A percentile compares a stretch with the other conserved stretches of the same genome.
Conservation (phyloP, 1,140 invertebrate species). For the Pararge aegeria region DNA sequence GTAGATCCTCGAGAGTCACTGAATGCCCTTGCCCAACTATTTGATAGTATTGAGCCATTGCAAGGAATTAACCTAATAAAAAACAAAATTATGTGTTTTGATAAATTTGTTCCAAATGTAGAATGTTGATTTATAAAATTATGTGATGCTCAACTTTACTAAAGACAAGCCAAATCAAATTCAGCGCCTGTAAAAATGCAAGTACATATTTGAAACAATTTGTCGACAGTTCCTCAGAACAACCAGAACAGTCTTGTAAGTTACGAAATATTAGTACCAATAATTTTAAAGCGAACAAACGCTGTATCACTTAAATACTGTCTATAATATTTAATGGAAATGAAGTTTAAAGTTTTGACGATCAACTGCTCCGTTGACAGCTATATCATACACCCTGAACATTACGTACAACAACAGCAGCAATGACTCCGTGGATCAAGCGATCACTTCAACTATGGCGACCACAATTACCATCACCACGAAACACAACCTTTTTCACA, state of each 20-base stretch:
- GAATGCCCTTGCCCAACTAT: constrained; percentile 74
- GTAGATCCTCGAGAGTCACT: constrained; percentile 68
- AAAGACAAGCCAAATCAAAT: no score
- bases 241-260: not conserved
- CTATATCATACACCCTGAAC: constrained; percentile 59
- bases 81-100: not conserved
- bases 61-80: constrained; percentile 63
- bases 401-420: constrained; percentile 63
- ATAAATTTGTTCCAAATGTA: not conserved
- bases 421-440: constrained; percentile 63
- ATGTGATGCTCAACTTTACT: no score
- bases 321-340: not conserved
- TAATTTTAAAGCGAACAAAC: not conserved
- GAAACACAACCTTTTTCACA: constrained; percentile 39
- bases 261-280: not conserved
- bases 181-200: no score
- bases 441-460: constrained; percentile 66
- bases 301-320: not conserved
- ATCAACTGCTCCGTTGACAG: constrained; percentile 57
- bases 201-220: no score
- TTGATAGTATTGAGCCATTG: constrained; percentile 75
- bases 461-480: constrained; percentile 40
- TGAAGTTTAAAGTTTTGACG: constrained; percentile 28
- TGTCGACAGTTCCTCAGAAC: no score
- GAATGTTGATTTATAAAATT: not conserved